Conservation (phyloP, 2,113 vertebrate genomes). For the Tiliqua scincoides region DNA sequence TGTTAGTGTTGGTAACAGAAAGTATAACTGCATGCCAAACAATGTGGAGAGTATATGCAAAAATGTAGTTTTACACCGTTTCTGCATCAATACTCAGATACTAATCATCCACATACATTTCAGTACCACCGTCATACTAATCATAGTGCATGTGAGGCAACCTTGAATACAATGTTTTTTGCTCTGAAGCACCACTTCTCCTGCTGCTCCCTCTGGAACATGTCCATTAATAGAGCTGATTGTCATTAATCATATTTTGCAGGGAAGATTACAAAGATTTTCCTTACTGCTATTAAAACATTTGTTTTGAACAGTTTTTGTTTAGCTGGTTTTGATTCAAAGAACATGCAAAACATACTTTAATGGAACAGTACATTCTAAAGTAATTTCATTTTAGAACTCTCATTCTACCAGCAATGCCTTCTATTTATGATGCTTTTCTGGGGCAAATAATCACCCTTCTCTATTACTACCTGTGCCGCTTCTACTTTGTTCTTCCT, state of each 20-base stretch:
- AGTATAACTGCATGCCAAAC: too few species aligned
- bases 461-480: background rate
- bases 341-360: background rate
- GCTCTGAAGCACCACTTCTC: constrained; percentile 16
- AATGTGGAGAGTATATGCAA: too few species aligned
- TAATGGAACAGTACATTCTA: background rate
- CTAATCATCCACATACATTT: too few species aligned
- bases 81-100: too few species aligned
- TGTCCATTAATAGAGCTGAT: background rate
- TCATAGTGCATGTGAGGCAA: background rate
- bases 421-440: too few species aligned
- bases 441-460: background rate
- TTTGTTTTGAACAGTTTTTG: background rate
- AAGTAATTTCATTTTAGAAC: background rate
- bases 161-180: background rate
- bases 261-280: background rate
- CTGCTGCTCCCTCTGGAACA: background rate
- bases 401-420: background rate
- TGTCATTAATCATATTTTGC: background rate
- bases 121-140: background rate
- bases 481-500: too few species aligned
- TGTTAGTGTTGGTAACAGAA: too few species aligned
- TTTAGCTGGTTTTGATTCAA: background rate
- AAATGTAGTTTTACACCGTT: too few species aligned
- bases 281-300: background rate